A percentile compares a stretch with the other conserved stretches of the same genome.
Conservation (phyloP, 1,140 invertebrate species). For the Scaptomyza pallida region DNA sequence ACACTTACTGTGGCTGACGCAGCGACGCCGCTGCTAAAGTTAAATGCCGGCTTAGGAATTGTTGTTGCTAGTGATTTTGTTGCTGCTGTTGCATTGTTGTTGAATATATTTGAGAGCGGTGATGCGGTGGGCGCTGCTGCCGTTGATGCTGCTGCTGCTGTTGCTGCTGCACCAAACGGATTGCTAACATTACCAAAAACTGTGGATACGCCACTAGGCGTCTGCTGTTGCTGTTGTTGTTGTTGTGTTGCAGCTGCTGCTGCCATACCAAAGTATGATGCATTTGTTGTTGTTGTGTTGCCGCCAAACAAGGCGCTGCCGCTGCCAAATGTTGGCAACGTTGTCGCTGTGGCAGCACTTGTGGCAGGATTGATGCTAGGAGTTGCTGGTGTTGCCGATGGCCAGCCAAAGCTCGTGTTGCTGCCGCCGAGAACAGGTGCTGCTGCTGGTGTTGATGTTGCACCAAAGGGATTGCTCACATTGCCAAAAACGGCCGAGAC, state of each 20-base stretch:
- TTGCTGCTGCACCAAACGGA: constrained; percentile 45
- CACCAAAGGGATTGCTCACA: constrained; percentile 41
- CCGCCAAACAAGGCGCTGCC: neutral
- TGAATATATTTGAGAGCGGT: constrained; percentile 8
- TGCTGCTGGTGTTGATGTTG: constrained; percentile 21
- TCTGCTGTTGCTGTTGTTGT: constrained; percentile 8
- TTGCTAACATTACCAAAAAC: constrained; percentile 34
- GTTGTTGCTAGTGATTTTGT: constrained; percentile 27
- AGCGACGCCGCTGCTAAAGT: constrained; percentile 48
- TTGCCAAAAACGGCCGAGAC: constrained; percentile 31
- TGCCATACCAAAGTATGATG: neutral
- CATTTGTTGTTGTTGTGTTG: neutral
- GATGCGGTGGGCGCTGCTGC: constrained; percentile 21
- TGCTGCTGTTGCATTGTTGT: constrained; percentile 22
- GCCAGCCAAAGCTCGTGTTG: constrained; percentile 1
- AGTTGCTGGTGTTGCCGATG: constrained; percentile 10
- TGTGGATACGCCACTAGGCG: neutral
- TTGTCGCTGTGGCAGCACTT: neutral
- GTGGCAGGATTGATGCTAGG: constrained; percentile 2
- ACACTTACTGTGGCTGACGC: constrained; percentile 41
- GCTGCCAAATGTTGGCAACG: neutral
- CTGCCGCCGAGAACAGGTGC: neutral
- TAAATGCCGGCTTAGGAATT: constrained; percentile 55
- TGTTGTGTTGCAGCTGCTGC: constrained; percentile 3
- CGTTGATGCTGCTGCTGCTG: constrained; percentile 43